Percentiles rank a stretch among this genome's conserved stretches.
Conservation (phyloP, 1,140 invertebrate genomes). For the Megalopta genalis region DNA sequence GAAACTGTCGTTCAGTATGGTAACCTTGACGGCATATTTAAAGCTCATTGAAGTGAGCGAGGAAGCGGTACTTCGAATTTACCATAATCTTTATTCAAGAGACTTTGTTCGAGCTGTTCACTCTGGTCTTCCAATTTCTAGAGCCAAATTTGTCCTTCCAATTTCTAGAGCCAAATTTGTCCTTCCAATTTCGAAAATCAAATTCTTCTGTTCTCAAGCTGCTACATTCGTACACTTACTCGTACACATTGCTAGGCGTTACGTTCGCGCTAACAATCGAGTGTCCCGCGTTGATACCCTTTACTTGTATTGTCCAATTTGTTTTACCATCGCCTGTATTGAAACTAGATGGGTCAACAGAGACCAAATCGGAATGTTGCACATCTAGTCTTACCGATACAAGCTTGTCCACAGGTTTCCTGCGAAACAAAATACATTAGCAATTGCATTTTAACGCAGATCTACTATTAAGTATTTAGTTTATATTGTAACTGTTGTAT, state of each 20-base stretch:
- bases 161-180: not conserved
- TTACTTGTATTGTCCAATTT: constrained; percentile 79
- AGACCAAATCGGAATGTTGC: constrained; percentile 72
- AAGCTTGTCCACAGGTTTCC: constrained; percentile 50
- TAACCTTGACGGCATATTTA: too few species aligned
- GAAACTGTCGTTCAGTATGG: too few species aligned
- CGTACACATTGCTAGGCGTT: constrained; percentile 75
- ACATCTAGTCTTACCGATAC: constrained; percentile 64
- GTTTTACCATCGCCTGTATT: constrained; percentile 31
- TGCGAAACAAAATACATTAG: constrained; percentile 39
- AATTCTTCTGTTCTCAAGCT: not conserved
- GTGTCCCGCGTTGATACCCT: constrained; percentile 82
- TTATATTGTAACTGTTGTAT: too few species aligned
- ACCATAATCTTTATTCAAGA: not conserved
- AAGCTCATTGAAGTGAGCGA: too few species aligned
- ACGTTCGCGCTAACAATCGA: constrained; percentile 81
- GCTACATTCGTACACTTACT: constrained; percentile 73
- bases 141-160: not conserved
- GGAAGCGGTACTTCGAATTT: too few species aligned
- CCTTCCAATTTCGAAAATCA: too few species aligned
- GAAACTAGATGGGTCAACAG: constrained; percentile 60
- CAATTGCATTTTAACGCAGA: not conserved
- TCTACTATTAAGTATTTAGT: too few species aligned
- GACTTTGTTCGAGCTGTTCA: not conserved
- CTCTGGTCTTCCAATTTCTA: not conserved